These are phyloP conservation scores for Crocidura indochinensis DNA, from an alignment of 2,797 vertebrate genomes.

Conservation along the genomic window DNA sequence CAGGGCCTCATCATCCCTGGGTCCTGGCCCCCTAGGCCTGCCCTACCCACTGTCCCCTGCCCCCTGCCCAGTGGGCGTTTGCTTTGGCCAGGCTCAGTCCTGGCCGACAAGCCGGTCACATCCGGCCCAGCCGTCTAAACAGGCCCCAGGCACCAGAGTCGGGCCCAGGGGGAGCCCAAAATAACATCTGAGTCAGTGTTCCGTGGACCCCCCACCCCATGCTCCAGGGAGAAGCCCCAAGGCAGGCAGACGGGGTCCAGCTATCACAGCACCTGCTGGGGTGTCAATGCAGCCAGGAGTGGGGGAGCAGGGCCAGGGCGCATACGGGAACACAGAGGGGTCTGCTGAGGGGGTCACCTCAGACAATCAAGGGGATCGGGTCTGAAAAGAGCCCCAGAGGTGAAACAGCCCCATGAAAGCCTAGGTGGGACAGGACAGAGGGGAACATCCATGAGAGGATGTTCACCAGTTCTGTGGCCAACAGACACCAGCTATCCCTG, in stretches of 20 bases:
- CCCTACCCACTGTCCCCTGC: not conserved
- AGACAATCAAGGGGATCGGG: too few relatives aligned
- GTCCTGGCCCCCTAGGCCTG: not conserved
- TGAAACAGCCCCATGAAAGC: too few relatives aligned
- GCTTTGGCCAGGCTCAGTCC: conserved; percentile 42
- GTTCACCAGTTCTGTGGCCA: too few relatives aligned
- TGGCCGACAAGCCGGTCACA: conserved; percentile 54
- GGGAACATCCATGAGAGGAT: too few relatives aligned
- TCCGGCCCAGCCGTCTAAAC: conserved; percentile 83
- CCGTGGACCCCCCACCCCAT: conserved; percentile 67
- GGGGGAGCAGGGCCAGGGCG: too few relatives aligned
- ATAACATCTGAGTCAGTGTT: conserved; percentile 85
- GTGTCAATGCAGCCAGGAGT: not conserved
- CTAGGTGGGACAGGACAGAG: too few relatives aligned
- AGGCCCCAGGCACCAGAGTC: conserved; percentile 69
- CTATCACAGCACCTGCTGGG: conserved; percentile 64
- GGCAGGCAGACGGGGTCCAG: not conserved
- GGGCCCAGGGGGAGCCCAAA: conserved; percentile 81
- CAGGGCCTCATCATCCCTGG: conserved; percentile 48
- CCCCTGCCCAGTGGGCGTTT: conserved; percentile 23
- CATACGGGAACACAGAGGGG: too few relatives aligned
- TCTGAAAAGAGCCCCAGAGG: too few relatives aligned
- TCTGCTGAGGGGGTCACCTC: too few relatives aligned
- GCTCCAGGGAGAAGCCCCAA: conserved; percentile 45
- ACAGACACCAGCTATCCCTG: too few relatives aligned